Base-by-base conservation (phyloP, 2,113 vertebrate species). In the Geothlypis trichas region DNA sequence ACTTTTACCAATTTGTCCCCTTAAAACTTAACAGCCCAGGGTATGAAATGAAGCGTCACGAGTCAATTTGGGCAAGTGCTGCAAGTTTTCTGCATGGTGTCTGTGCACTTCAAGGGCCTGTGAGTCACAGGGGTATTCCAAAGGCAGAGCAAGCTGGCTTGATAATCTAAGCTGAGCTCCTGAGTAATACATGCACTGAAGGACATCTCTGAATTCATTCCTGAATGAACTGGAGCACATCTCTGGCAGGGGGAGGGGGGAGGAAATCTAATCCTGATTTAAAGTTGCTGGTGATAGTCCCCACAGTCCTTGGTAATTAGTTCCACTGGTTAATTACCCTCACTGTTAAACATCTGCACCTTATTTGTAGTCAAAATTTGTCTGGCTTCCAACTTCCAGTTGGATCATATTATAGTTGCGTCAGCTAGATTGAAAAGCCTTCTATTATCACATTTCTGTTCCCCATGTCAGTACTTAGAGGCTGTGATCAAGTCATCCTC, bases 331-430 rank as follows among this genome's bases (percentile, higher is more conserved):
- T 96, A 96, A 97, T 96, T 97, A 94, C 89, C 84, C 94, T 95
- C 91, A 66, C 91, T 93, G 95, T 86, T 96, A 95, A 97, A 96
- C 95, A 97, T 96, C 87, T 96, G 95, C 90, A 96, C 93, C 81
- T 95, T 97, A 96, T 96, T 97, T 97, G 87, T 96, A 96, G 94
- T 90, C 78, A 85, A 90, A 96, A 95, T 91, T 96, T 96, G 94
- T 96, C 93, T 90, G 71, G 87, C 90, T 96, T 96, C 91, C 94
- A 96, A 13, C 75, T 93, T 96, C 82, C 84, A 96, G 87, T 95
- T 97, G 93, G 91, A 95, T 96, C 93, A 59, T 77, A 93, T 96
- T 94, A 90, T 87, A 33, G 87, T 96, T 95, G 91, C 9, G 1
- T 96, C 96, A 96, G 94, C 93, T 94, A 90, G 82, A 96, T 87